Evolutionary conservation across 2,888 invertebrate genomes (phyloP).

Genomic region (Cataglyphis cursor): DNA sequence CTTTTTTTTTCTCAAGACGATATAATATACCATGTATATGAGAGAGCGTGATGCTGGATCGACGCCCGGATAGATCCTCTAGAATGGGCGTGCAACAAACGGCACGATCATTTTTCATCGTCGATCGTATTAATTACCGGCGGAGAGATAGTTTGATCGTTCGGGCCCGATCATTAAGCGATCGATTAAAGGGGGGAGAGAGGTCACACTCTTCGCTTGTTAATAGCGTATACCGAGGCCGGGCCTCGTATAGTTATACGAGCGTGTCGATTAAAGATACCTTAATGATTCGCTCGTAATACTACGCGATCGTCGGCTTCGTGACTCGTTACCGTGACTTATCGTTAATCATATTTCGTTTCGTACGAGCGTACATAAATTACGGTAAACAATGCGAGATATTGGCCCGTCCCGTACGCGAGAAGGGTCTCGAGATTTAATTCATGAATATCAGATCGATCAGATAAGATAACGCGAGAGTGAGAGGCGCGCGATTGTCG

Average conservation of each 20-base stretch:
- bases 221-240: constrained; percentile 73
- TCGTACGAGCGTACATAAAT: constrained; percentile 39
- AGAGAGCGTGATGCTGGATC: not conserved
- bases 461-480: constrained; percentile 10
- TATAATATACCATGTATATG: not conserved
- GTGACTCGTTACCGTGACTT: constrained; percentile 65
- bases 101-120: constrained; percentile 79
- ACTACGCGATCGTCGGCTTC: constrained; percentile 34
- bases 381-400: constrained; percentile 10
- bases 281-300: constrained; percentile 73
- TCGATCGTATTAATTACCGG: constrained; percentile 84
- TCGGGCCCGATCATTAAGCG: constrained; percentile 82
- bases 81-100: constrained; percentile 31
- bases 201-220: constrained; percentile 78
- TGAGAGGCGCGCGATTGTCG: constrained; percentile 5
- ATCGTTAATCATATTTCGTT: constrained; percentile 71
- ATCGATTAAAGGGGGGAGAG: constrained; percentile 83
- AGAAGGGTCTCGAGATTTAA: constrained; percentile 14
- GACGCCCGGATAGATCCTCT: not conserved
- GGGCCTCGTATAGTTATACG: constrained; percentile 75
- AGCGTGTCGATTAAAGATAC: constrained; percentile 75
- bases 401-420: constrained; percentile 11
- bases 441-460: constrained; percentile 21
- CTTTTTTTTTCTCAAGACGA: constrained; percentile 9
- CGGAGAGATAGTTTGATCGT: constrained; percentile 82